Percentiles rank a stretch among this genome's conserved stretches.
These are phyloP conservation scores for Phaonia tiefii DNA, from an alignment of 2,888 invertebrate species.

Conservation along the genomic window DNA sequence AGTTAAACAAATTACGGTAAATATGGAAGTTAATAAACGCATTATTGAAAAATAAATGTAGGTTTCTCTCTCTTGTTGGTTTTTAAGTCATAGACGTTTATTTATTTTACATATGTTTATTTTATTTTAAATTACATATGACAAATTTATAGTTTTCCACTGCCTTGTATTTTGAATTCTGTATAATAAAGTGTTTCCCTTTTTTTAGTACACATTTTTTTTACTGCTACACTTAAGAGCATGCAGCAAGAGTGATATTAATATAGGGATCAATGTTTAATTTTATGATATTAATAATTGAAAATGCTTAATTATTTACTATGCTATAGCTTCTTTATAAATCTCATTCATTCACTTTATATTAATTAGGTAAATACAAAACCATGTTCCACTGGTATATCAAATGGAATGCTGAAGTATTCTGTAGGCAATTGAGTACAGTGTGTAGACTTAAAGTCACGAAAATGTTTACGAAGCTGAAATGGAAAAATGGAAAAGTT, in stretches of 20 bases:
- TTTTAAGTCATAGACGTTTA: no score
- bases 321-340: constrained; percentile 49
- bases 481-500: constrained; percentile 69
- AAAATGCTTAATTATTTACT: constrained; percentile 50
- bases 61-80: no score
- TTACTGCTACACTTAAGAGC: background rate
- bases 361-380: constrained; percentile 79
- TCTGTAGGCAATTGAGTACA: constrained; percentile 90
- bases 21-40: no score
- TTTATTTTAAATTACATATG: background rate
- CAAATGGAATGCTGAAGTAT: constrained; percentile 81
- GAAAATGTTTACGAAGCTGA: constrained; percentile 89
- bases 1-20: no score
- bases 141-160: constrained; percentile 9
- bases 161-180: background rate
- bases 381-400: constrained; percentile 79
- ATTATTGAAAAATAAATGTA: no score
- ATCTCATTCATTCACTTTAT: background rate
- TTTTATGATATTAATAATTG: constrained; percentile 42
- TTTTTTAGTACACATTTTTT: background rate
- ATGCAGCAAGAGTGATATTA: background rate
- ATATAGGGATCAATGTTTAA: background rate
- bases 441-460: constrained; percentile 92
- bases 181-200: background rate
- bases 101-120: no score